Conservation (phyloP, 2,888 invertebrate genomes). For the Agrotis ipsilon region DNA sequence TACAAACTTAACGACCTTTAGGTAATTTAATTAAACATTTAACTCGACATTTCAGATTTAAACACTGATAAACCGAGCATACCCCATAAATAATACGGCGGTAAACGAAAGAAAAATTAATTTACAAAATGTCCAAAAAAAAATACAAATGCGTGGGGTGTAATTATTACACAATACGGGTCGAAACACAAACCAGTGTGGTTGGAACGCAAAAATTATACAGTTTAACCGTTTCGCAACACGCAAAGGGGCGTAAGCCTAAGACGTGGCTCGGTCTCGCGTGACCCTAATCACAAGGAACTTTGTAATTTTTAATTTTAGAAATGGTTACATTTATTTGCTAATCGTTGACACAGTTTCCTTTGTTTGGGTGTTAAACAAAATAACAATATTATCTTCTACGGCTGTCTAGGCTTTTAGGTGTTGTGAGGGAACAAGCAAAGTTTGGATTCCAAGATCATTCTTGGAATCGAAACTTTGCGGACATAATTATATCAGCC, state of each 20-base stretch:
- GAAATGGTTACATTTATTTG: conserved; percentile 66
- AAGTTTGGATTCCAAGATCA: no score
- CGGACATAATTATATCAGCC: no score
- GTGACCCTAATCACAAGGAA: conserved; percentile 72
- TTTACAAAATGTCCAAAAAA: conserved; percentile 48
- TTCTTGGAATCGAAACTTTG: no score
- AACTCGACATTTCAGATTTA: conserved; percentile 5
- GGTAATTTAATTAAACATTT: conserved; percentile 28
- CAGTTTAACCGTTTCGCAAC: conserved; percentile 69
- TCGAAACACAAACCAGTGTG: conserved; percentile 63
- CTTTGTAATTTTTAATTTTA: conserved; percentile 71
- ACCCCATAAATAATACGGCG: conserved; percentile 37
- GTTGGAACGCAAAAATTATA: conserved; percentile 76
- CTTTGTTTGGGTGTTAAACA: conserved; percentile 24
- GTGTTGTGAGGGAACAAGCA: no score
- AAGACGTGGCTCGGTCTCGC: conserved; percentile 65
- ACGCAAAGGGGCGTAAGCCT: conserved; percentile 76
- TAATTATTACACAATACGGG: conserved; percentile 64
- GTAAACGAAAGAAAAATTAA: conserved; percentile 39
- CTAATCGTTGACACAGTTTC: conserved; percentile 46
- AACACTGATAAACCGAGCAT: conserved; percentile 24
- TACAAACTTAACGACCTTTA: not conserved
- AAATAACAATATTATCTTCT: not conserved
- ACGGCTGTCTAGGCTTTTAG: not conserved
- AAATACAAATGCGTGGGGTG: conserved; percentile 62